phyloP scores from a whole-genome alignment of 2,797 vertebrate genomes.

The Cercopithecus neglectus region DNA sequence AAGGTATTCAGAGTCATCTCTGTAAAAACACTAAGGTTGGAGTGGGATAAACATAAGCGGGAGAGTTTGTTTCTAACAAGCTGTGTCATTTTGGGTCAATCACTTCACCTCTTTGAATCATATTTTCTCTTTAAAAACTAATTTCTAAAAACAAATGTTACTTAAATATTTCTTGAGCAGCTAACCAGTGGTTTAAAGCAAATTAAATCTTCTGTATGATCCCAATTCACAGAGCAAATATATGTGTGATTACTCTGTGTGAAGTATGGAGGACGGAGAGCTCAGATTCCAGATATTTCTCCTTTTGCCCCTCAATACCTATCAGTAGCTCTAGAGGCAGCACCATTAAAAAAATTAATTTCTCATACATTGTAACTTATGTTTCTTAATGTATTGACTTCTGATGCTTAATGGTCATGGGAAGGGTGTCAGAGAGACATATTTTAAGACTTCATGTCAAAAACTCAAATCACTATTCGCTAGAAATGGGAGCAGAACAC shows the following conservation, averaged over 20 bases:
- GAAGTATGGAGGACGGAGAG: neutral
- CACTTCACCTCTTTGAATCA: neutral
- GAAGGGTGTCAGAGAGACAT: neutral
- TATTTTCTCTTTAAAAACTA: neutral
- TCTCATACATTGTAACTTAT: neutral
- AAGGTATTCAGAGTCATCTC: neutral
- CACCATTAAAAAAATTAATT: neutral
- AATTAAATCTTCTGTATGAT: neutral
- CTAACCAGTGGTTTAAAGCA: conserved; percentile 17
- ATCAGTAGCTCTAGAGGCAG: neutral
- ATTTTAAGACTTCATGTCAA: neutral
- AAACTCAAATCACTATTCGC: neutral
- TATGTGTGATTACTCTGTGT: neutral
- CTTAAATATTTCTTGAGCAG: neutral
- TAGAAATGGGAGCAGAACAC: neutral
- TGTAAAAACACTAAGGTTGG: neutral
- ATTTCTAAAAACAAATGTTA: neutral
- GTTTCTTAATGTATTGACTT: neutral
- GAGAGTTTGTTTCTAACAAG: neutral
- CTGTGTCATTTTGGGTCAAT: neutral
- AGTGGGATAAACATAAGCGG: neutral
- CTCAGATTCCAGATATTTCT: neutral
- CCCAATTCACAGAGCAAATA: neutral
- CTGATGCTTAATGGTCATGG: neutral
- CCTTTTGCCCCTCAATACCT: neutral